Evolutionary conservation across 2,888 invertebrate species (phyloP), one percentile per base, ranked within the genome.

Genomic region (Serripes groenlandicus): DNA sequence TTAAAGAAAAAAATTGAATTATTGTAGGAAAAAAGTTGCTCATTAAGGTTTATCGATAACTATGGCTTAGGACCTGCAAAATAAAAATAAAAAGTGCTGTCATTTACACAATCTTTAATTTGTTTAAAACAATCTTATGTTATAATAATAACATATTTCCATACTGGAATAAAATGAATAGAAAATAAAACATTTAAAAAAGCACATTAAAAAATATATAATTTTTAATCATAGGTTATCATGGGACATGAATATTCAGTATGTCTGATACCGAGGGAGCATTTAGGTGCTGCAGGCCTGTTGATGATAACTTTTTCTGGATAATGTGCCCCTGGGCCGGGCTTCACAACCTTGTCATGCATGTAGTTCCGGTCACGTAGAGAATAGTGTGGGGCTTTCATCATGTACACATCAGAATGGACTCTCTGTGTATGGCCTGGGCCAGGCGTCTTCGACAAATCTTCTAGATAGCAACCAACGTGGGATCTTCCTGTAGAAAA

Each of bases 281-380:
- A 93, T 56, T 89, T 87, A 3, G 95, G 95, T 18, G 93, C 90
- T 18, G 85, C 75, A n/a, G 64, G 77, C 26, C 77, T 78, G 72
- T 87, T 90, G 30, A 89, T 88, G 78, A 87, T 88, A 95, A 98
- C 98, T 96, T 97, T 98, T 96, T 99, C 98, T n/a, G 98, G 98
- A 87, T 97, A 97, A 95, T 98, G 98, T 85, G 98, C 97, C 90
- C 98, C 98, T 80, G 98, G 98, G 85, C 98, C 98, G 32, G 98
- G 98, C 93, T 97, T 97, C 91, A 96, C 96, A 52, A 97, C 97
- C 85, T 97, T 96, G 94, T 98, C 97, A 0, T 97, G 97, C 81
- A 97, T 94, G 91, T 96, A 96, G 91, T 96, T 97, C 76, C 98
- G 96, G 60, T 97, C 96, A 73, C 97, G 97, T 93, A 99, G 97